Conservation (phyloP, 2,888 invertebrate species). For the Erynnis tages region DNA sequence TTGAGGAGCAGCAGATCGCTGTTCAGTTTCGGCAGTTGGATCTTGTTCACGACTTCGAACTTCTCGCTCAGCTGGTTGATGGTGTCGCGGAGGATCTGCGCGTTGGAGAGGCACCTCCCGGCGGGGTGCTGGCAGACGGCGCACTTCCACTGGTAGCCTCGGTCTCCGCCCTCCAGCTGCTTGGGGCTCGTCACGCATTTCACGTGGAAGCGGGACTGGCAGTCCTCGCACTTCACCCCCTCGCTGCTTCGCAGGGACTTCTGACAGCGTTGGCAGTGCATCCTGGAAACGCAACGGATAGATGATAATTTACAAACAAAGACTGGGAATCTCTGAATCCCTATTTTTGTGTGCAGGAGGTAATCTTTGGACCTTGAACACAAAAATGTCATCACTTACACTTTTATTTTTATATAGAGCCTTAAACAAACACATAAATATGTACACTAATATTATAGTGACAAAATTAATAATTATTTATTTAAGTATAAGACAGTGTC, state of each 20-base stretch:
- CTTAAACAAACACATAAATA: no score
- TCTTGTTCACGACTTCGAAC: slow-evolving; percentile 62
- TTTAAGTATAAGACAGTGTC: no score
- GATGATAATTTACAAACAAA: background rate
- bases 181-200: slow-evolving; percentile 42
- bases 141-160: slow-evolving; percentile 56
- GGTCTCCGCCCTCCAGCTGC: slow-evolving; percentile 48
- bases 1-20: slow-evolving; percentile 55
- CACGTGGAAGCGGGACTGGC: slow-evolving; percentile 46
- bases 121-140: slow-evolving; percentile 51
- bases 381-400: no score
- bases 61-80: slow-evolving; percentile 53
- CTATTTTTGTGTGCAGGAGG: no score
- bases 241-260: slow-evolving; percentile 45
- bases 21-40: slow-evolving; percentile 62
- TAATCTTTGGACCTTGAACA: no score
- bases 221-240: slow-evolving; percentile 47
- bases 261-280: slow-evolving; percentile 55
- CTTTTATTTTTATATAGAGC: no score
- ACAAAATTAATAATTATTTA: no score
- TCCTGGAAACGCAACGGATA: background rate
- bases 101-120: slow-evolving; percentile 27
- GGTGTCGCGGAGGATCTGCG: slow-evolving; percentile 34
- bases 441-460: no score
- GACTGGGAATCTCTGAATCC: background rate